phyloP scores from a whole-genome alignment of 1,140 invertebrate species.

The Cydia pomonella region DNA sequence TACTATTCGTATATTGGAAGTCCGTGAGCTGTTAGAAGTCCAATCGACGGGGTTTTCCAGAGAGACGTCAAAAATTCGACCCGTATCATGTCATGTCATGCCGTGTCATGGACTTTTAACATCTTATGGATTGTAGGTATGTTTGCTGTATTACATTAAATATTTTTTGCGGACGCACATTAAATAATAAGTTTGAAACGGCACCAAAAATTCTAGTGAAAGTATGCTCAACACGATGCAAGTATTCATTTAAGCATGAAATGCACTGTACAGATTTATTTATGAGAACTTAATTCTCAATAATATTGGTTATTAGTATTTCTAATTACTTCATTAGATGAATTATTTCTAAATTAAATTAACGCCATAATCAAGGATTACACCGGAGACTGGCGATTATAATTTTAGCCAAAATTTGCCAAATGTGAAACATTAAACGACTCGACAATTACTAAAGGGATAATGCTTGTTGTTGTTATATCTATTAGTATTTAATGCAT shows the following conservation, averaged over 20 bases:
- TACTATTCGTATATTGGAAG: neutral
- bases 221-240: constrained; percentile 12
- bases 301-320: constrained; percentile 39
- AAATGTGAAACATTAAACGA: constrained; percentile 53
- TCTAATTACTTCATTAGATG: constrained; percentile 6
- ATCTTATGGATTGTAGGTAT: neutral
- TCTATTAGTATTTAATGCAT: constrained; percentile 48
- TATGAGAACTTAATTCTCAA: constrained; percentile 68
- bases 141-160: neutral
- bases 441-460: constrained; percentile 42
- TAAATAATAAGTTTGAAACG: constrained; percentile 16
- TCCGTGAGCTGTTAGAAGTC: neutral
- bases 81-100: too few species aligned
- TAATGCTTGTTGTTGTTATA: constrained; percentile 47
- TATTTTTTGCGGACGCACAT: neutral
- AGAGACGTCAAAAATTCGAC: too few species aligned
- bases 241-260: constrained; percentile 46
- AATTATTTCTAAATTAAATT: constrained; percentile 32
- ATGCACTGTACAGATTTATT: constrained; percentile 49
- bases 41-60: neutral
- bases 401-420: constrained; percentile 76
- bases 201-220: constrained; percentile 33
- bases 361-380: neutral
- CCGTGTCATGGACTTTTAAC: neutral
- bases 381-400: constrained; percentile 41